Evolutionary conservation across 2,113 vertebrate species (phyloP), one percentile per base, ranked within the genome.

Genomic region (Nothobranchius kuhntae): DNA sequence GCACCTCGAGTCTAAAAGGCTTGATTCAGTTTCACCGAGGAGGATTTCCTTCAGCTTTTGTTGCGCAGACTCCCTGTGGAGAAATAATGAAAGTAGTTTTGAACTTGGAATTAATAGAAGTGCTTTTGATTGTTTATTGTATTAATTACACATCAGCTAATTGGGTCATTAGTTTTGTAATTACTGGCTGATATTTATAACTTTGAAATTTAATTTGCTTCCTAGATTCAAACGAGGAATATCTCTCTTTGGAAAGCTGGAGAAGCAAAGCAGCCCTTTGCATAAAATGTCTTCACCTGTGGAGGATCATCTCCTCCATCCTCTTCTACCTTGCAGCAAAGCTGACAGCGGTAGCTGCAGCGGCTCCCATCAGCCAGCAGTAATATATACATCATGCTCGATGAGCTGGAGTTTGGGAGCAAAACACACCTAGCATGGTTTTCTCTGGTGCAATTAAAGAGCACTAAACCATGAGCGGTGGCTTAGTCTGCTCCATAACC

Each of bases 391-490:
- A 86, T 87, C 76, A 89, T 50, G 53, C 84, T 83, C 60, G 53
- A 85, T 80, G 81, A 76, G 69, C 67, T 78, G 68, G 58, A 85
- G 66, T 84, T 71, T 65, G 57, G 60, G 63, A 82, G 76, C 68
- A 71, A 84, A 87, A 81, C 76, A 67, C 78, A 85, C 75, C 79
- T 82, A 69, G 76, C 81, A 82, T 78, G 78, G 71, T 83, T 90
- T 79, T 80, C 89, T 82, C 83, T 73, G 77, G 85, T 84, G 86
- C 77, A 84, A 87, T 88, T 89, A 87, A 87, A 84, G 78, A 60
- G 64, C 65, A 68, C 74, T 76, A 87, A 86, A 80, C 73, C 86
- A 76, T 82, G 77, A 78, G 73, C 78, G 64, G 78, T 72, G 54
- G 68, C 85, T 71, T 70, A 44, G 72, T 78, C 70, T 81, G 80